Conservation (phyloP, 2,888 invertebrate species). For the Nesidiocoris tenuis region DNA sequence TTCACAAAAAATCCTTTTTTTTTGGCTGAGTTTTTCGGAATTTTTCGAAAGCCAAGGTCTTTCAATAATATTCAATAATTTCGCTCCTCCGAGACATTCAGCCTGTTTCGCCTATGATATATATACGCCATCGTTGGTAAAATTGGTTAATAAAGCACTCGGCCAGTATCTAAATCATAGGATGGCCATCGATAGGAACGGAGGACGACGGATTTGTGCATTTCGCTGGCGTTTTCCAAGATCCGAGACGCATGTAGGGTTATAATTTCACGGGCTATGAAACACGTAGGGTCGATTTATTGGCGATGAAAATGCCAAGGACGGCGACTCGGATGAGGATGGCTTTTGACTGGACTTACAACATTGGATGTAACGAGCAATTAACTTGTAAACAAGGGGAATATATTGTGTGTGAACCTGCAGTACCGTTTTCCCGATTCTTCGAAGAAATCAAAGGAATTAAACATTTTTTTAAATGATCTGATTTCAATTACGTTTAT, state of each 20-base stretch:
- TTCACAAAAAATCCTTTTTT: too few relatives aligned
- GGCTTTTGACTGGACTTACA: slow-evolving; percentile 31
- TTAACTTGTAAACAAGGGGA: slow-evolving; percentile 27
- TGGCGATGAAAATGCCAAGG: slow-evolving; percentile 43
- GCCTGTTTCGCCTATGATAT: too few relatives aligned
- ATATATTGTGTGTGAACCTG: too few relatives aligned
- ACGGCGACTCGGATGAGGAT: slow-evolving; percentile 6
- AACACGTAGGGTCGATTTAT: slow-evolving; percentile 23
- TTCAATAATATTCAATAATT: too few relatives aligned
- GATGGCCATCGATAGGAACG: background rate
- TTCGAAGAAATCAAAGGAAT: too few relatives aligned
- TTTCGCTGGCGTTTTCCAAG: background rate
- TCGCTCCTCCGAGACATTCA: too few relatives aligned
- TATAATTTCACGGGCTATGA: slow-evolving; percentile 13
- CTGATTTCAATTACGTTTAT: too few relatives aligned
- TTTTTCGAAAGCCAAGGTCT: too few relatives aligned
- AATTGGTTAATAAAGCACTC: background rate
- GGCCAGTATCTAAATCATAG: background rate
- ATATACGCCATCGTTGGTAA: too few relatives aligned
- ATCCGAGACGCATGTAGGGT: background rate
- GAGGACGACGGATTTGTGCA: background rate
- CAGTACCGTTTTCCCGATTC: too few relatives aligned
- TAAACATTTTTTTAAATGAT: too few relatives aligned
- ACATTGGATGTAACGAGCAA: slow-evolving; percentile 35
- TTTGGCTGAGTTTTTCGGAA: too few relatives aligned